A percentile compares a stretch with the other conserved stretches of the same genome.
Evolutionary conservation across 2,113 vertebrate species (phyloP).

Genomic region (Sylvietta virens): DNA sequence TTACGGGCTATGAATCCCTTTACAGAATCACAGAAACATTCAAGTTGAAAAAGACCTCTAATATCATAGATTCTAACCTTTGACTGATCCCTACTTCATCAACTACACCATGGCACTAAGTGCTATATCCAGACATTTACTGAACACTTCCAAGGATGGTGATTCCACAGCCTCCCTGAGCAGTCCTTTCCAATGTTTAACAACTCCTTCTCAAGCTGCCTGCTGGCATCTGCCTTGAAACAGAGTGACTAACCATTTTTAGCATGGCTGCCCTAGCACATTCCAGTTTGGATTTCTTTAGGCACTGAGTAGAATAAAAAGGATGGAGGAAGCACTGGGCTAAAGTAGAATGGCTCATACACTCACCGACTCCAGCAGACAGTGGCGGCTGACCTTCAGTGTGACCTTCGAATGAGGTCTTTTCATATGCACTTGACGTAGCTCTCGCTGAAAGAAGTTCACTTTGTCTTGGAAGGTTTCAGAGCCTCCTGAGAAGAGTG

Average conservation of each 20-base stretch:
- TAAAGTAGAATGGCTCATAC: neutral
- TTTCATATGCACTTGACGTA: constrained; percentile 92
- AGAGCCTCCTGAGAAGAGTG: constrained; percentile 83
- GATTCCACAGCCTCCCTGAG: neutral
- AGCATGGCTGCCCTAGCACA: neutral
- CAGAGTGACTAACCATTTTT: neutral
- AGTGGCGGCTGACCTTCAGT: constrained; percentile 89
- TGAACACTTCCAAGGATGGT: neutral
- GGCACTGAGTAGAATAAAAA: neutral
- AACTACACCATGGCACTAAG: neutral
- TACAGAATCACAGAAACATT: neutral
- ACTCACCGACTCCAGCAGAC: constrained; percentile 90
- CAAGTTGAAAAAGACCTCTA: neutral
- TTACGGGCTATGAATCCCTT: neutral
- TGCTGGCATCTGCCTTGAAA: neutral
- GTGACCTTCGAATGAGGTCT: constrained; percentile 92
- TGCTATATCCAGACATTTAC: neutral
- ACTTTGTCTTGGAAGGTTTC: constrained; percentile 99
- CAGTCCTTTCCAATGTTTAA: neutral
- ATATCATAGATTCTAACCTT: neutral
- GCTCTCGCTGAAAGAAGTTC: constrained; percentile 95
- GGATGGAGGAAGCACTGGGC: neutral
- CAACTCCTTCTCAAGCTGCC: neutral
- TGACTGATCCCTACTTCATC: neutral
- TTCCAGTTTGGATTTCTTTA: neutral